phyloP scores from a whole-genome alignment of 2,113 vertebrate genomes.

The Nesoenas mayeri region DNA sequence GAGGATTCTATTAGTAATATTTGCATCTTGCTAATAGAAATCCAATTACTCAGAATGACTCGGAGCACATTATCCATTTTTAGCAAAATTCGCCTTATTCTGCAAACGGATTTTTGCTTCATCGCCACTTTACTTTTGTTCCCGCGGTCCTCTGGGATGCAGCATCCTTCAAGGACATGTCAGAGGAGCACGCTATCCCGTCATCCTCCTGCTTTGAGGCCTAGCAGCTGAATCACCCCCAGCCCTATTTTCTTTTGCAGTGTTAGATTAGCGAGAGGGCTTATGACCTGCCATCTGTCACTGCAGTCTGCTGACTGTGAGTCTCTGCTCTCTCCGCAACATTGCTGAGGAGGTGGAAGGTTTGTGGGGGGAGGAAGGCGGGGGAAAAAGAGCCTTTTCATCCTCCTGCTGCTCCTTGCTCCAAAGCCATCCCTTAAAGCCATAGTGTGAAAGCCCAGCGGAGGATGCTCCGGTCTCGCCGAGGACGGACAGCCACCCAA shows the following conservation, averaged over 20 bases:
- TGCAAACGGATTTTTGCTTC: slow-evolving; percentile 31
- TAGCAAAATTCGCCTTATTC: slow-evolving; percentile 33
- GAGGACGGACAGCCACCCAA: not conserved
- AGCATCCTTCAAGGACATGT: slow-evolving; percentile 67
- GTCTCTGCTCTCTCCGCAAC: slow-evolving; percentile 45
- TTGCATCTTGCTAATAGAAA: slow-evolving; percentile 53
- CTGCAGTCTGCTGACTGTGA: slow-evolving; percentile 61
- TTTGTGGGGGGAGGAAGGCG: not conserved
- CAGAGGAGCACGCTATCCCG: slow-evolving; percentile 50
- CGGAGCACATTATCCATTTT: slow-evolving; percentile 45
- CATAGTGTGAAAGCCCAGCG: rapidly evolving
- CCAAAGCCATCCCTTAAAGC: not conserved
- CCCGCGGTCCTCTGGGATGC: slow-evolving; percentile 22
- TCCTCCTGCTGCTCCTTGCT: slow-evolving; percentile 34
- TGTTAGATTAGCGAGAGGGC: slow-evolving; percentile 69
- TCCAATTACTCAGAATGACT: slow-evolving; percentile 27
- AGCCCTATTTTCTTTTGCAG: slow-evolving; percentile 68
- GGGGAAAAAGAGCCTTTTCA: not conserved
- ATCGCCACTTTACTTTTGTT: slow-evolving; percentile 43
- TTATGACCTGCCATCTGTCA: slow-evolving; percentile 74
- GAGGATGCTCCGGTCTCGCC: rapidly evolving
- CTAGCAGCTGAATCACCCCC: slow-evolving; percentile 64
- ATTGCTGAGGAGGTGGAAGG: slow-evolving; percentile 69
- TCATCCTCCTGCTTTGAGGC: slow-evolving; percentile 51
- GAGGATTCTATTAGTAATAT: slow-evolving; percentile 45